Evolutionary conservation across 2,113 vertebrate species (phyloP).

Genomic region (Muntiacus reevesi): DNA sequence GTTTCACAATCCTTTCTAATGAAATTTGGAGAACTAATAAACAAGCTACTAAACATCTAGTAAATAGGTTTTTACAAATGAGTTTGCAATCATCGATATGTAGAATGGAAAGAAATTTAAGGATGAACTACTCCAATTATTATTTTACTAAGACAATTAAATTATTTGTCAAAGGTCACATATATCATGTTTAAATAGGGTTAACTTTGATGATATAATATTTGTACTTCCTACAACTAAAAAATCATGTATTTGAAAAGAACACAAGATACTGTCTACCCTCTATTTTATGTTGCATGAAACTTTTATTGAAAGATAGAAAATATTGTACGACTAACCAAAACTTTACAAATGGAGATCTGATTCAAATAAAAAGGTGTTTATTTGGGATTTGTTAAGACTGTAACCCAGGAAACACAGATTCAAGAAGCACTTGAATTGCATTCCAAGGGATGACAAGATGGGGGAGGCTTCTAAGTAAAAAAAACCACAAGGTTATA

Average conservation of each 20-base stretch:
- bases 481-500: not conserved
- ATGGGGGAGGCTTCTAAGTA: not conserved
- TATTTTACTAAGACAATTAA: not conserved
- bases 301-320: not conserved
- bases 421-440: not conserved
- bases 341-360: not conserved
- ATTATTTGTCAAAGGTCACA: not conserved
- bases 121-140: not conserved
- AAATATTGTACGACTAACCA: not conserved
- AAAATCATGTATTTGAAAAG: not conserved
- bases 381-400: not conserved
- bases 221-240: not conserved
- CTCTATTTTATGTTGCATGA: not conserved
- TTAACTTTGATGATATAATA: not conserved
- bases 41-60: not conserved
- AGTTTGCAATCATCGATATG: not conserved
- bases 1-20: not conserved
- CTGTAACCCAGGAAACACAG: not conserved
- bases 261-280: not conserved
- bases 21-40: not conserved
- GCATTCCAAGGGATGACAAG: not conserved
- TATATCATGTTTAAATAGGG: not conserved
- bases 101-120: not conserved
- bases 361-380: not conserved
- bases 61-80: not conserved